Percentiles rank a stretch among this genome's conserved stretches.
phyloP scores from a whole-genome alignment of 2,797 vertebrate species.

The Halcyon leucocephala region DNA sequence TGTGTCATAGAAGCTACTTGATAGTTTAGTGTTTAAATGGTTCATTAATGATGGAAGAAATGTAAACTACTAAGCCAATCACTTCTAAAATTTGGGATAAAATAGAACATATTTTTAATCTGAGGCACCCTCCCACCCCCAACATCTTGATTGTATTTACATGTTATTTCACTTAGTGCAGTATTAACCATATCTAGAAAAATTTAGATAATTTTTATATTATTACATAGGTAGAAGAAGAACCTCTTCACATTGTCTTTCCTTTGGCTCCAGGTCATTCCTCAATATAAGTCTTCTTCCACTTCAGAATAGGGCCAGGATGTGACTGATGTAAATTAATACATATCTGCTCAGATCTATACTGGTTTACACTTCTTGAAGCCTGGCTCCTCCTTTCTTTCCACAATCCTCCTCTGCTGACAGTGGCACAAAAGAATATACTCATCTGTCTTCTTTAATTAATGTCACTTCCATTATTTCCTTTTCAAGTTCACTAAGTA shows the following conservation, averaged over 20 bases:
- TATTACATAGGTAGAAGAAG: background rate
- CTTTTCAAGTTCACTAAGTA: background rate
- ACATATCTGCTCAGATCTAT: background rate
- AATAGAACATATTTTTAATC: background rate
- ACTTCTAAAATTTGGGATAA: background rate
- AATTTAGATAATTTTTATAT: background rate
- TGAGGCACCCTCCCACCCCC: background rate
- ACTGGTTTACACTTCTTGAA: background rate
- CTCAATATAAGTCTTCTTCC: background rate
- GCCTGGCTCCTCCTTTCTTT: background rate
- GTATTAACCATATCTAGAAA: background rate
- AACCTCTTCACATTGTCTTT: background rate
- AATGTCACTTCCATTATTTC: background rate
- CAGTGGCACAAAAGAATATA: background rate
- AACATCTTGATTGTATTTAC: background rate
- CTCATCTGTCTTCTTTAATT: background rate
- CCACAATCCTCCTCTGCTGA: background rate
- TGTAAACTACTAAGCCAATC: background rate
- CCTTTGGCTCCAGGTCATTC: background rate
- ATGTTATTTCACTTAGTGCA: background rate
- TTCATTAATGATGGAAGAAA: background rate
- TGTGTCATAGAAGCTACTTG: background rate
- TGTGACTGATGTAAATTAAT: background rate
- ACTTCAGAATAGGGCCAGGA: background rate
- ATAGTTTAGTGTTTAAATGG: background rate